Conservation (phyloP, 2,113 vertebrate species). For the Lutjanus erythropterus region DNA sequence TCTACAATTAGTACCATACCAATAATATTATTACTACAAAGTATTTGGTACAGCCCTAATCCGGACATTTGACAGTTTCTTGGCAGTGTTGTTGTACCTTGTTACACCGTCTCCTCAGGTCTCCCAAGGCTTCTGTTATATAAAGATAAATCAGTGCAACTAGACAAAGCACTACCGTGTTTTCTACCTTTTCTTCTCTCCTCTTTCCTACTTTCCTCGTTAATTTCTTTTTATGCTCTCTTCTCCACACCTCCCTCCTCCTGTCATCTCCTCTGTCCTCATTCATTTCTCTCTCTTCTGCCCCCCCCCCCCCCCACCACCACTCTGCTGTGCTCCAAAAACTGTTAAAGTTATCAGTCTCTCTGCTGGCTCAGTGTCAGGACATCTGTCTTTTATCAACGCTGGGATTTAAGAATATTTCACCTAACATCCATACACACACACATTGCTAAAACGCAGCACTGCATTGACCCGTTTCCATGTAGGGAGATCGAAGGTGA, state of each 20-base stretch:
- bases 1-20: no score
- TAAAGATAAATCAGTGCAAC: conserved; percentile 22
- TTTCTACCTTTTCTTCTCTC: not conserved
- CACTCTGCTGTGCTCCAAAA: conserved; percentile 25
- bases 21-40: no score
- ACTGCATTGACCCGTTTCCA: not conserved
- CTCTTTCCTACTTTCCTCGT: not conserved
- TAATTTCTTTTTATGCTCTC: conserved; percentile 10
- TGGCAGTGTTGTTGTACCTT: not conserved
- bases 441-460: not conserved
- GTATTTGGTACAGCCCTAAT: no score
- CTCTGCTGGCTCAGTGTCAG: conserved; percentile 62
- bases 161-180: not conserved
- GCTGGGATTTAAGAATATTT: conserved; percentile 77
- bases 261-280: conserved; percentile 13
- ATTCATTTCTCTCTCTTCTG: conserved; percentile 6
- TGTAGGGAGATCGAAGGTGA: not conserved
- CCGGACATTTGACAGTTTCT: not conserved
- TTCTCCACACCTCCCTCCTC: not conserved
- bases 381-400: conserved; percentile 81
- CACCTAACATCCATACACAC: conserved; percentile 52
- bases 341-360: conserved; percentile 53
- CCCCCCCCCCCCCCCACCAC: not conserved
- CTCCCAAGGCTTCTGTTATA: not conserved
- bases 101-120: not conserved